Evolutionary conservation across 2,888 invertebrate genomes (phyloP).

Genomic region (Aphodius sticticus): DNA sequence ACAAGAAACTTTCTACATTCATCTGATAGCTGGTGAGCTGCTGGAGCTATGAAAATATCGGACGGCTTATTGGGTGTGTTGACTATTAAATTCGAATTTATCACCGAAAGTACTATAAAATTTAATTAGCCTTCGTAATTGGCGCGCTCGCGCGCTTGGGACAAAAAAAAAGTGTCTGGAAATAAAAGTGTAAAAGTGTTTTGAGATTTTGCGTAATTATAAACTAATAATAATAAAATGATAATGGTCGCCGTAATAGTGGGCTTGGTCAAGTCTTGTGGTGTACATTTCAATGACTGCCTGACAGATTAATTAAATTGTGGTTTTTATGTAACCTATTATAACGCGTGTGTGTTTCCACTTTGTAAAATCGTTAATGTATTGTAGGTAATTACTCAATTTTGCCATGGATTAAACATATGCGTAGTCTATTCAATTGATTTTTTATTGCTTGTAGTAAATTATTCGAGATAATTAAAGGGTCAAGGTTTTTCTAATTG

Average conservation of each 20-base stretch:
- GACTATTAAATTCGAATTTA: not conserved
- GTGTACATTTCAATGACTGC: not conserved
- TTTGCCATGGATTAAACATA: not conserved
- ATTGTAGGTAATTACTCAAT: not conserved
- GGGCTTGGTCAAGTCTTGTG: not conserved
- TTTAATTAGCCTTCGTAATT: conserved; percentile 4
- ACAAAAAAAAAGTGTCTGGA: not conserved
- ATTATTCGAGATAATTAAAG: not conserved
- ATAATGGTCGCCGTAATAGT: not conserved
- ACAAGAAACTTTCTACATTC: too few relatives aligned
- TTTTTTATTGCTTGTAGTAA: not conserved
- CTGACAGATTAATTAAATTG: not conserved
- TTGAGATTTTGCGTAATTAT: conserved; percentile 4
- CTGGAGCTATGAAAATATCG: not conserved
- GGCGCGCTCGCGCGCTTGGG: not conserved
- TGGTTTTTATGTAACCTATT: not conserved
- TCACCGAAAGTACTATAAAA: not conserved
- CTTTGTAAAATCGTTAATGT: not conserved
- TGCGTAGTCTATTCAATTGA: not conserved
- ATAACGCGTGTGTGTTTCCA: not conserved
- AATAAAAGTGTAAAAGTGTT: not conserved
- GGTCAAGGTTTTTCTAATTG: not conserved
- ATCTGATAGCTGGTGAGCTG: not conserved
- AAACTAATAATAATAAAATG: conserved; percentile 4
- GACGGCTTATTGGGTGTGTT: not conserved